Evolutionary conservation across 2,888 invertebrate genomes (phyloP).

Genomic region (Hypolimnas misippus): DNA sequence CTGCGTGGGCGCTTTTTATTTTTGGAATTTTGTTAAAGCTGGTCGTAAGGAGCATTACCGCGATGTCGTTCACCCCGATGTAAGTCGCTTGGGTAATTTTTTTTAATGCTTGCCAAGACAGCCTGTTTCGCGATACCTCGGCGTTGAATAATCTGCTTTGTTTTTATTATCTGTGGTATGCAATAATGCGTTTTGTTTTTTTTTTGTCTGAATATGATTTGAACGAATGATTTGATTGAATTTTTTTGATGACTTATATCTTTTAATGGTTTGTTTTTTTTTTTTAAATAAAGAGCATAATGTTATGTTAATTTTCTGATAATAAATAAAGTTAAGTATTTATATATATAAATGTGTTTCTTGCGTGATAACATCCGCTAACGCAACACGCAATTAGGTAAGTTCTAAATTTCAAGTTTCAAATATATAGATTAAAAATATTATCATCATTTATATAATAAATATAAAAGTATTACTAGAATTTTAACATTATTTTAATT

Average conservation of each 20-base stretch:
- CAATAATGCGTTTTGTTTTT: neutral
- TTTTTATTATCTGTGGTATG: constrained; percentile 9
- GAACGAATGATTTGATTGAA: too few relatives aligned
- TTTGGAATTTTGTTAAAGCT: constrained; percentile 49
- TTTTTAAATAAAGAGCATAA: too few relatives aligned
- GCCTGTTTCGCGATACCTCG: constrained; percentile 1
- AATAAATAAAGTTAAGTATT: neutral
- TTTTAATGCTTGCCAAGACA: neutral
- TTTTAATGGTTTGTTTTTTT: too few relatives aligned
- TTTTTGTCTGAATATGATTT: neutral
- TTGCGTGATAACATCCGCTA: neutral
- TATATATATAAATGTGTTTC: neutral
- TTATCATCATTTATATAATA: too few relatives aligned
- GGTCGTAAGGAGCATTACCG: constrained; percentile 47
- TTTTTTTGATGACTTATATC: too few relatives aligned
- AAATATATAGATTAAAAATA: too few relatives aligned
- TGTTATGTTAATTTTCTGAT: neutral
- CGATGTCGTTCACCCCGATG: constrained; percentile 79
- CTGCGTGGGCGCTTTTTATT: constrained; percentile 58
- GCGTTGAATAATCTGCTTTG: constrained; percentile 1
- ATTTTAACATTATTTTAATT: too few relatives aligned
- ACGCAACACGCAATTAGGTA: neutral
- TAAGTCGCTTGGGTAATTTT: constrained; percentile 62
- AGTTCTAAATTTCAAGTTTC: neutral
- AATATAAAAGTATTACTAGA: too few relatives aligned